These are phyloP conservation scores for Notamacropus eugenii DNA, from an alignment of 2,797 vertebrate species.

Conservation along the genomic window DNA sequence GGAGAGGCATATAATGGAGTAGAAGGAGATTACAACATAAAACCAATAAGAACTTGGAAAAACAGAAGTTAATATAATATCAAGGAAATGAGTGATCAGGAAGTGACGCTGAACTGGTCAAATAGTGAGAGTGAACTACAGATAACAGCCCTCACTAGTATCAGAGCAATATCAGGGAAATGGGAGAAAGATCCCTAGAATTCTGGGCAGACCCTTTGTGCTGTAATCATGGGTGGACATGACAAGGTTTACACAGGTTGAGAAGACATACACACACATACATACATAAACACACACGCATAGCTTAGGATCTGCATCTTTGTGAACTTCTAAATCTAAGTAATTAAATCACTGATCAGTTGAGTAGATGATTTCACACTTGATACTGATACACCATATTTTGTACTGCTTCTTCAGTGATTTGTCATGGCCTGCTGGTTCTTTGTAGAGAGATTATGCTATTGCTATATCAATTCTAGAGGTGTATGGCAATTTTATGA, in stretches of 20 bases:
- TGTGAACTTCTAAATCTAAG: neutral
- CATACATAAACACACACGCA: no score
- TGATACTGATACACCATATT: neutral
- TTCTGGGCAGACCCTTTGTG: neutral
- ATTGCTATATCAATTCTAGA: neutral
- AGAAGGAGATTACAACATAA: neutral
- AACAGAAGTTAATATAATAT: neutral
- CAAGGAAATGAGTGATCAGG: neutral
- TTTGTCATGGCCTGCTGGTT: neutral
- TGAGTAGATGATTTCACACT: neutral
- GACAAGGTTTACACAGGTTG: neutral
- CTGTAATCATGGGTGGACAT: neutral
- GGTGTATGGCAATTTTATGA: neutral
- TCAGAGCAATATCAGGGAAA: neutral
- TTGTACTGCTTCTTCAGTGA: neutral
- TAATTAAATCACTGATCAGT: neutral
- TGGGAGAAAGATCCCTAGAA: neutral
- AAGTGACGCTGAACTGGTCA: neutral
- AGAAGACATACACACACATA: neutral
- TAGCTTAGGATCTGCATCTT: neutral
- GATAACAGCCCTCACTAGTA: neutral
- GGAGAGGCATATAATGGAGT: neutral
- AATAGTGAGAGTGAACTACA: neutral
- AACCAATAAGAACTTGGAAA: neutral
- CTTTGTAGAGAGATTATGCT: neutral